Evolutionary conservation across 2,888 invertebrate genomes (phyloP), one percentile per base, ranked within the genome.

Genomic region (Cacoxenus indagator): DNA sequence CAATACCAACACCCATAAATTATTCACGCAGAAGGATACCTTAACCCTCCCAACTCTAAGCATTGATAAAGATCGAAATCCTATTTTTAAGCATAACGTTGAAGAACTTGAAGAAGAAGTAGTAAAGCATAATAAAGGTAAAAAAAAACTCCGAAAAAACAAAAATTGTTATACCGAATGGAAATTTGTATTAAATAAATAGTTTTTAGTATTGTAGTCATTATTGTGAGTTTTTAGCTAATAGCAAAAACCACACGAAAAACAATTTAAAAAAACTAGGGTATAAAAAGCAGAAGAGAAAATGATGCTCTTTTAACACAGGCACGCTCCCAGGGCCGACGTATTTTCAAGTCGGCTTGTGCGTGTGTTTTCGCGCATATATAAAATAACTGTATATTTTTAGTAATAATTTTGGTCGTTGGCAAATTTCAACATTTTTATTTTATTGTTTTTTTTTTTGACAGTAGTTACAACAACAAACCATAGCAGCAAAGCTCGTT

Each of bases 161-260:
- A 72, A 26, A 67, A 65, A 48, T 70, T 11, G 14, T 37, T 37
- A 14, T 11, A 37, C 8, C 9, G 8, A 37, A 14, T 37, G 8
- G 37, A 37, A 14, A 37, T 37, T 37, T 8, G 73, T 72, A 69
- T 70, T 73, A 69, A 61, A n/a, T 61, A 22, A 61, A 45, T 45
- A 45, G 61, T 62, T 77, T 81, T 77, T 81, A 80, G 80, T 29
- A 75, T 70, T 76, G 70, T 82, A 82, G 81, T 82, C 79, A 81
- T 82, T 82, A 80, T 80, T 78, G 76, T 81, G 43, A 81, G 80
- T 74, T 80, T 45, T 75, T 81, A 81, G 79, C 75, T 70, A 82
- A 81, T 78, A 77, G 74, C 73, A 78, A 79, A 62, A 61, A 37
- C 8, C 9, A 37, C 9, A 37, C 0, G 37, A 37, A 37, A 37